These are phyloP conservation scores for Oryctes rhinoceros DNA, from an alignment of 1,140 invertebrate species.

Conservation along the genomic window DNA sequence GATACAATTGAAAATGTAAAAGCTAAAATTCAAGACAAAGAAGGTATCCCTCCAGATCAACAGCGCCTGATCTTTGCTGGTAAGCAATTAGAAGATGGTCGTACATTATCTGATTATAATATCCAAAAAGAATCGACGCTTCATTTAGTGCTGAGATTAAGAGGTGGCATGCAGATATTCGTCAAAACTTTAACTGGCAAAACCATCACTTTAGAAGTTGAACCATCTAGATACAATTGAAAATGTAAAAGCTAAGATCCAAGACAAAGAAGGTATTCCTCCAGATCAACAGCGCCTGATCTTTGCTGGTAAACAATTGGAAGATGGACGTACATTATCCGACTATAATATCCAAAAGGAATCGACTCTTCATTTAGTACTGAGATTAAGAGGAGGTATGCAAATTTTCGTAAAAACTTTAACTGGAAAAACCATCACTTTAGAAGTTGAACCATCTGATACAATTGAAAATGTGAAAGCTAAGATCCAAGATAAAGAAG, in stretches of 20 bases:
- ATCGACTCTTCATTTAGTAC: conserved; percentile 79
- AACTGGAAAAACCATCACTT: conserved; percentile 69
- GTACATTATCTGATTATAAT: conserved; percentile 68
- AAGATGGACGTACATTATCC: conserved; percentile 75
- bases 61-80: conserved; percentile 78
- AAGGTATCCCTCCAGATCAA: conserved; percentile 78
- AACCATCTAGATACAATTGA: conserved; percentile 75
- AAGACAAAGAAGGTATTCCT: conserved; percentile 74
- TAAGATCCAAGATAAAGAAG: conserved; percentile 84
- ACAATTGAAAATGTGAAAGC: conserved; percentile 71
- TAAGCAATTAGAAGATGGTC: conserved; percentile 69
- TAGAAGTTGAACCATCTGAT: too few species aligned
- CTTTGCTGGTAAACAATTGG: conserved; percentile 82
- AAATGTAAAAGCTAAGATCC: conserved; percentile 77
- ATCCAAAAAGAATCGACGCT: conserved; percentile 83
- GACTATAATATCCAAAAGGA: conserved; percentile 80
- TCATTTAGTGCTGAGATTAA: conserved; percentile 70
- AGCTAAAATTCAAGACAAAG: conserved; percentile 84
- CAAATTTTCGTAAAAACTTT: conserved; percentile 76
- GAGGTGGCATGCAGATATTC: conserved; percentile 78
- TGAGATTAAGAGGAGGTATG: conserved; percentile 76
- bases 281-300: conserved; percentile 77
- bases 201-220: conserved; percentile 79
- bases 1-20: conserved; percentile 66
- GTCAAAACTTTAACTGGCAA: conserved; percentile 81